A percentile compares a stretch with the other conserved stretches of the same genome.
Conservation (phyloP, 2,888 invertebrate species). For the Drosophila yooni region DNA sequence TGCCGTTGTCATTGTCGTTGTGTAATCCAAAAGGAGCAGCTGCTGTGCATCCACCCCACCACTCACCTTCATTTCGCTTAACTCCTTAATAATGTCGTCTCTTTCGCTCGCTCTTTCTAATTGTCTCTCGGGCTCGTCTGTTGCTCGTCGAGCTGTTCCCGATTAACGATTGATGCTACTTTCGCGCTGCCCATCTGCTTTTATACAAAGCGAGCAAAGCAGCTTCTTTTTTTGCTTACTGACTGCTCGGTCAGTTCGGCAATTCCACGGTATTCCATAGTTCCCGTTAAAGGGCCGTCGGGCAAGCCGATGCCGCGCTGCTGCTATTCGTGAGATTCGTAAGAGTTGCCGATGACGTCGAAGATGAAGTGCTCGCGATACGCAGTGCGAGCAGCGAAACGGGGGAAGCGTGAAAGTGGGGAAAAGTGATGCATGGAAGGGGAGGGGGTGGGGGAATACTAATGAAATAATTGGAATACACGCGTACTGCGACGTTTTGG, state of each 20-base stretch:
- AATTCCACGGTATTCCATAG: slow-evolving; percentile 13
- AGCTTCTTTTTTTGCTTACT: neutral
- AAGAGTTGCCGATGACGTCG: slow-evolving; percentile 18
- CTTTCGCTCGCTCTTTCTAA: slow-evolving; percentile 6
- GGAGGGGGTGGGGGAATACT: slow-evolving; percentile 6
- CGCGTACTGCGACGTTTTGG: slow-evolving; percentile 22
- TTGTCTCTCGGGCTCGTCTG: neutral
- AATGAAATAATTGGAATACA: slow-evolving; percentile 31
- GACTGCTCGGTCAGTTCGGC: slow-evolving; percentile 18
- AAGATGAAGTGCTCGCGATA: slow-evolving; percentile 34
- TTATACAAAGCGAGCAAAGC: slow-evolving; percentile 65
- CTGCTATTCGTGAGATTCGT: slow-evolving; percentile 21
- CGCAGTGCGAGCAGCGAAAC: slow-evolving; percentile 7
- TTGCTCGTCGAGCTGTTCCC: slow-evolving; percentile 56
- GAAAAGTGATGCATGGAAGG: neutral
- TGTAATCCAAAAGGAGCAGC: slow-evolving; percentile 27
- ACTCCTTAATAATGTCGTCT: slow-evolving; percentile 24
- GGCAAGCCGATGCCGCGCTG: slow-evolving; percentile 13
- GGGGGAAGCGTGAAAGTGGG: neutral
- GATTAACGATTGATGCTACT: slow-evolving; percentile 72
- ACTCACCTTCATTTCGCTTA: slow-evolving; percentile 72
- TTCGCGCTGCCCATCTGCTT: slow-evolving; percentile 62
- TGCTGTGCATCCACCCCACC: neutral
- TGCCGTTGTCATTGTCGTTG: neutral
- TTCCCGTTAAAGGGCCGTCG: slow-evolving; percentile 65